Percentiles rank a stretch among this genome's conserved stretches.
Conservation (phyloP, 2,888 invertebrate genomes). For the Eurytoma californica region DNA sequence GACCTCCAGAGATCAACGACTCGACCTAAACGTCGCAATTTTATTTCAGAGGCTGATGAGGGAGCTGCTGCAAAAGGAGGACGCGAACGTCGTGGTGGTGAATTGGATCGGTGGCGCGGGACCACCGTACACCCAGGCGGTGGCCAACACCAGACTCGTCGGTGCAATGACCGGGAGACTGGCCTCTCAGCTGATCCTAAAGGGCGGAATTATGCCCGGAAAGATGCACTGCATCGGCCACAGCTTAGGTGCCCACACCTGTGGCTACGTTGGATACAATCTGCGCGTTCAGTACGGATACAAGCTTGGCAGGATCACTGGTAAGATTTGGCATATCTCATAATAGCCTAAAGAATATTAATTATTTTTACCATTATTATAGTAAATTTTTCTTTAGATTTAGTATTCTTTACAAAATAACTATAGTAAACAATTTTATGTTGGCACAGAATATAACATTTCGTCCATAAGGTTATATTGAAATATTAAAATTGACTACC, state of each 20-base stretch:
- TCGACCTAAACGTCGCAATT: background rate
- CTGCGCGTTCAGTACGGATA: conserved; percentile 78
- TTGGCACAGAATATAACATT: background rate
- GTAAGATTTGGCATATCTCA: conserved; percentile 68
- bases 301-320: conserved; percentile 87
- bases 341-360: background rate
- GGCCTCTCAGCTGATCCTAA: conserved; percentile 74
- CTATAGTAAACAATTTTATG: background rate
- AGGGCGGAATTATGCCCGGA: conserved; percentile 74
- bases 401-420: background rate
- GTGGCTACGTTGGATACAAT: conserved; percentile 88
- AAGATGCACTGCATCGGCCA: conserved; percentile 91
- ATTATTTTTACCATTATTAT: background rate
- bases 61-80: conserved; percentile 83
- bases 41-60: conserved; percentile 81
- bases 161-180: conserved; percentile 90
- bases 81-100: conserved; percentile 85
- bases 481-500: too few relatives aligned
- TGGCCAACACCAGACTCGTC: conserved; percentile 91
- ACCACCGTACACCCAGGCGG: conserved; percentile 94
- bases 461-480: too few relatives aligned
- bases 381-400: background rate
- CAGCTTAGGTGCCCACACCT: conserved; percentile 89
- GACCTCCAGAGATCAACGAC: too few relatives aligned
- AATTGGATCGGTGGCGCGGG: conserved; percentile 92